Percentiles rank a stretch among this genome's conserved stretches.
Conservation (phyloP, 2,113 vertebrate species). For the Osmerus eperlanus region DNA sequence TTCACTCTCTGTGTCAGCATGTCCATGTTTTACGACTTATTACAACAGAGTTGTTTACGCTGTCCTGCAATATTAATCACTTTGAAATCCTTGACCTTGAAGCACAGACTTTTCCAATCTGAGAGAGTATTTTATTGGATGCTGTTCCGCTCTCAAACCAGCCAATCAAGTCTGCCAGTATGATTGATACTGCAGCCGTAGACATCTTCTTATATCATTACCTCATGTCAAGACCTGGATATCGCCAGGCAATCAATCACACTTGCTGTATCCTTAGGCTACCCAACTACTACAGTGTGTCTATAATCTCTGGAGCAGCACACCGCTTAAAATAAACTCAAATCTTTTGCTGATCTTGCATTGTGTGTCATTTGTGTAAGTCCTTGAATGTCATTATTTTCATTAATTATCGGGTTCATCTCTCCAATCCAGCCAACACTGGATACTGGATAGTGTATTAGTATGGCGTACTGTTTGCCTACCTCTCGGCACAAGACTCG, state of each 20-base stretch:
- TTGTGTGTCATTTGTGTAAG: neutral
- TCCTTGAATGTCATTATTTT: neutral
- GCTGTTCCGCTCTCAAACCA: neutral
- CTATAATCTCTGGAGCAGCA: neutral
- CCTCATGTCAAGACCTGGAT: neutral
- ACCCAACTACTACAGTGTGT: neutral
- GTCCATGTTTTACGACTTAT: neutral
- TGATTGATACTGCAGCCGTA: conserved; percentile 5
- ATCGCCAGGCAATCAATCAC: neutral
- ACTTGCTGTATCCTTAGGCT: conserved; percentile 3
- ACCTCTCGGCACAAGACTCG: neutral
- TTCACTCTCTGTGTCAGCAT: neutral
- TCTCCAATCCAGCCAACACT: no score
- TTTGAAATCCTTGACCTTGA: conserved; percentile 6
- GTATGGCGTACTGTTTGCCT: no score
- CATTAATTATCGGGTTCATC: neutral
- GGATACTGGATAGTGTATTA: no score
- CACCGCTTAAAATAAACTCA: neutral
- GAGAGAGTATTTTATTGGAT: conserved; percentile 13
- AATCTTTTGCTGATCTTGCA: neutral
- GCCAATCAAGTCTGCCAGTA: neutral
- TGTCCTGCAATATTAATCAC: neutral
- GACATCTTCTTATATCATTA: neutral
- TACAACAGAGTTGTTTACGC: neutral
- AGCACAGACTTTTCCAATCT: neutral